A percentile compares a stretch with the other conserved stretches of the same genome.
phyloP scores from a whole-genome alignment of 2,888 invertebrate species.

The Pristionchus exspectatus region DNA sequence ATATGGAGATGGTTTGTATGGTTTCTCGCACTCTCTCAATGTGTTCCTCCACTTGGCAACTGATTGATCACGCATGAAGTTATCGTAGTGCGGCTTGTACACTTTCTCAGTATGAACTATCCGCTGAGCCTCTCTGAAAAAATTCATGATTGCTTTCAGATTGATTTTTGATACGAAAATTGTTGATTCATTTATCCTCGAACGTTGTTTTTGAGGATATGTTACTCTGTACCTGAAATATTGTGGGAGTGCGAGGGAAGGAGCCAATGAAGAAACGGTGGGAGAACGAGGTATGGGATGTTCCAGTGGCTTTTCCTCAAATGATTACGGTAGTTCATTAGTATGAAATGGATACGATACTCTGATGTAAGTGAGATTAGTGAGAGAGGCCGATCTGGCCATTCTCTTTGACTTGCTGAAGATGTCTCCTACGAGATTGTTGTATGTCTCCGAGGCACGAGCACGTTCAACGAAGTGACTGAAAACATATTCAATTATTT shows the following conservation, averaged over 20 bases:
- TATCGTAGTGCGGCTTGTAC: constrained; percentile 76
- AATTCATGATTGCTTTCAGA: neutral
- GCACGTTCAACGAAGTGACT: constrained; percentile 77
- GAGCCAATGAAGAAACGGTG: constrained; percentile 76
- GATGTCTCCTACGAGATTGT: constrained; percentile 71
- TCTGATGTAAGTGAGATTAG: constrained; percentile 77
- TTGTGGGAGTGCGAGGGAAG: constrained; percentile 74
- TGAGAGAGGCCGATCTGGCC: constrained; percentile 76
- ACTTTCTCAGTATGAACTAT: constrained; percentile 77
- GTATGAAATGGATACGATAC: constrained; percentile 55
- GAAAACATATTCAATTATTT: neutral
- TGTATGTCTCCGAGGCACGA: constrained; percentile 74
- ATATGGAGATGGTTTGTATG: neutral
- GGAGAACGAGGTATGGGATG: constrained; percentile 65
- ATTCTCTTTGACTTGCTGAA: constrained; percentile 76
- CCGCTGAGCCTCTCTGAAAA: constrained; percentile 73
- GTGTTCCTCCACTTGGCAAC: constrained; percentile 34
- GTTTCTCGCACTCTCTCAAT: constrained; percentile 1
- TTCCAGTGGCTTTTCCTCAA: constrained; percentile 68
- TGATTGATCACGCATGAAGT: constrained; percentile 59
- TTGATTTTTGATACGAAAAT: neutral
- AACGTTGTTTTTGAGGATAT: too few species aligned
- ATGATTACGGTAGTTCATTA: constrained; percentile 58
- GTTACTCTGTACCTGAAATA: constrained; percentile 62
- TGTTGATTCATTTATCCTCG: too few species aligned